A percentile compares a stretch with the other conserved stretches of the same genome.
Conservation (phyloP, 2,888 invertebrate species). For the Drosophila barbarae region DNA sequence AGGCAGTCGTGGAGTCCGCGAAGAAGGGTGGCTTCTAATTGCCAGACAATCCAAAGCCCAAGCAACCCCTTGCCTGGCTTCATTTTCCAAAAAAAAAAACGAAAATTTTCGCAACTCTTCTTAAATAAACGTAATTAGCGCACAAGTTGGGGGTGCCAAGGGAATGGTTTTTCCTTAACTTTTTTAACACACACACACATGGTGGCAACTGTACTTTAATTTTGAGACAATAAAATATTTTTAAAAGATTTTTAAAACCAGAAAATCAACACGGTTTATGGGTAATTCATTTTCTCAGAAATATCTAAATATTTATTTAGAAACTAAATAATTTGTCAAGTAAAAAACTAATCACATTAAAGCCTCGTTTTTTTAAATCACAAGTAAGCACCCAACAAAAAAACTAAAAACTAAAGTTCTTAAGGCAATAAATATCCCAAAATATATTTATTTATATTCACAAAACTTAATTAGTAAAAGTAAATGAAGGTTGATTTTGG, state of each 20-base stretch:
- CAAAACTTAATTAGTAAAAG: constrained; percentile 18
- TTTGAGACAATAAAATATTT: not conserved
- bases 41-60: constrained; percentile 35
- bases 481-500: constrained; percentile 37
- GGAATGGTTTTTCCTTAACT: not conserved
- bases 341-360: too few relatives aligned
- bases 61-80: not conserved
- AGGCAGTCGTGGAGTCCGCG: not conserved
- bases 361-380: too few relatives aligned
- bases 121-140: constrained; percentile 73
- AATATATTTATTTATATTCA: not conserved
- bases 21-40: constrained; percentile 60
- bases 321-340: too few relatives aligned
- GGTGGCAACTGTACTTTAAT: constrained; percentile 45
- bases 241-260: not conserved
- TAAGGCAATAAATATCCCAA: not conserved
- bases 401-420: not conserved
- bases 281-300: not conserved
- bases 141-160: constrained; percentile 2
- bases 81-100: constrained; percentile 13
- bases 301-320: not conserved
- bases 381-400: not conserved
- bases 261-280: not conserved
- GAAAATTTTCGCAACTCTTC: constrained; percentile 65
- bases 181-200: not conserved